Conservation (phyloP, 2,888 invertebrate species). For the Diogma glabrata region DNA sequence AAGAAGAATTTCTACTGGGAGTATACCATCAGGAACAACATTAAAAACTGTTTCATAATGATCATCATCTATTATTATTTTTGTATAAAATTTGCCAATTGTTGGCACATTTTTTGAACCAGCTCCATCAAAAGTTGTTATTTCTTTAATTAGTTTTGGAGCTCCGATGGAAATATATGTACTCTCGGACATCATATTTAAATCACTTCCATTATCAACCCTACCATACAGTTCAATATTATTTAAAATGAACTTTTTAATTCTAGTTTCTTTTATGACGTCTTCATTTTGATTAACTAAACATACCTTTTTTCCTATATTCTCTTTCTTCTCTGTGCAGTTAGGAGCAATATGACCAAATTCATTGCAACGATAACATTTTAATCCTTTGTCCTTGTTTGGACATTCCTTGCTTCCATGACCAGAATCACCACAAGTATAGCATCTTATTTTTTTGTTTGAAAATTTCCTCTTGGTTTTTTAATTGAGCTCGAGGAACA, state of each 20-base stretch:
- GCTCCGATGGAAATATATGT: background rate
- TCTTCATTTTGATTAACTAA: too few species aligned
- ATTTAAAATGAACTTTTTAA: too few species aligned
- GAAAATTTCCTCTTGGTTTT: too few species aligned
- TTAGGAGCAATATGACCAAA: slow-evolving; percentile 6
- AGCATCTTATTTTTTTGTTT: background rate
- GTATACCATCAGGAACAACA: background rate
- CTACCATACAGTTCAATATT: background rate
- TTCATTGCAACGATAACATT: slow-evolving; percentile 3
- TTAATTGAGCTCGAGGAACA: too few species aligned
- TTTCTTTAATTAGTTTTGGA: background rate
- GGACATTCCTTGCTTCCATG: background rate
- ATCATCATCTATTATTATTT: background rate
- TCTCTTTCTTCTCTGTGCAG: background rate
- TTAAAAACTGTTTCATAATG: background rate
- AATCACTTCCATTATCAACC: background rate
- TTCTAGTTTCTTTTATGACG: too few species aligned
- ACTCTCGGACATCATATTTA: background rate
- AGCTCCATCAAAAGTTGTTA: background rate
- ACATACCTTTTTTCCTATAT: too few species aligned
- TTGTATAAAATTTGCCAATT: background rate
- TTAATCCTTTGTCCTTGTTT: background rate
- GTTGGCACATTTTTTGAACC: background rate
- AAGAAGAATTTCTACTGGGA: background rate
- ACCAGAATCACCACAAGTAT: background rate